Base-by-base conservation (phyloP, 2,888 invertebrate species). In the Tetragonula carbonaria region DNA sequence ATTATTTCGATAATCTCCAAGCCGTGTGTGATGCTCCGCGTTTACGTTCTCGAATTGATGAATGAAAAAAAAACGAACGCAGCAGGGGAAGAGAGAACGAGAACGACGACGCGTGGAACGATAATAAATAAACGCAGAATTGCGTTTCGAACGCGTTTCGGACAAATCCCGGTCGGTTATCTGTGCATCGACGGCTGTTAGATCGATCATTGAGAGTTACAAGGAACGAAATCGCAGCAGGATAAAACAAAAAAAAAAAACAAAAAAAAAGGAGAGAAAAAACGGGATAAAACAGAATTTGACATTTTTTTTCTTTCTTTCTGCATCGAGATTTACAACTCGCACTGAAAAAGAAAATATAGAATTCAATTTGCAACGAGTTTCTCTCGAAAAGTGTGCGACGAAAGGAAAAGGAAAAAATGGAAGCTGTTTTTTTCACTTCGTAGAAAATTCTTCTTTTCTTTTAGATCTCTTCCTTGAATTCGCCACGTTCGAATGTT, bases 121-220 rank as follows among this genome's bases (percentile, higher is more conserved):
- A 70, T 28, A 59, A 74, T 50, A 66, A 68, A 63, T 63, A 71
- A 23, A n/a, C 33, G 63, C n/a, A 45, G 59, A 78, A 78, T 79
- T n/a, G n/a, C 28, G 72, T 51, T 53, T 51, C 16, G 23, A 72
- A 66, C 57, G 51, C 38, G 28, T 80, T 66, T 51, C 16, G 28
- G 38, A 51, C 13, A 78, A 59, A 72, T 72, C 21, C 23, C 28
- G 55, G 2, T 18, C n/a, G 28, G 38, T 28, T 68, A 38, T 16
- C 51, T 23, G 65, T 16, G 28, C 51, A 21, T 21, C 23, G 18
- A 16, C 14, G 16, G 16, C 45, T 71, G n/a, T 62, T 50, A 45
- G 63, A 23, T 57, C 50, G 21, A 33, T 21, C 28, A 38, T 79
- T 28, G 5, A 62, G 16, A 68, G 51, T 53, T 51, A n/a, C n/a